Percentiles rank a stretch among this genome's conserved stretches.
Conservation (phyloP, 1,140 invertebrate species). For the Gryllus bimaculatus region DNA sequence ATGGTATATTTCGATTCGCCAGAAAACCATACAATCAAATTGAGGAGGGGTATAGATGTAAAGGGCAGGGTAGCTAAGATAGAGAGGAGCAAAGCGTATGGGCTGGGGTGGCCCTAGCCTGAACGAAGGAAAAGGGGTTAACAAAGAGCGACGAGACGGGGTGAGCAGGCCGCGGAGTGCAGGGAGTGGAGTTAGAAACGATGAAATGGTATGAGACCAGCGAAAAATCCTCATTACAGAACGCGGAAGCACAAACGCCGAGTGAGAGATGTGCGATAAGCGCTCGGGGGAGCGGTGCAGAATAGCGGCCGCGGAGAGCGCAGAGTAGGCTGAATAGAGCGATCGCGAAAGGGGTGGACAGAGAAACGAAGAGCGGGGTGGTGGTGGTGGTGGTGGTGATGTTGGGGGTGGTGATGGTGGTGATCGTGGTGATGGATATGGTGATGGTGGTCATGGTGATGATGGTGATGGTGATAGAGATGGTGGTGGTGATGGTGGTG, state of each 20-base stretch:
- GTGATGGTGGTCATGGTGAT: no score
- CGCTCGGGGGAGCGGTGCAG: neutral
- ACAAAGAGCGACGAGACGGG: neutral
- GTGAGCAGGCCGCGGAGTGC: no score
- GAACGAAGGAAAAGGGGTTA: neutral
- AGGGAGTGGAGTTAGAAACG: neutral
- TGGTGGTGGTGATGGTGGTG: no score
- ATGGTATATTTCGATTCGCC: no score
- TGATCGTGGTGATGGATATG: neutral
- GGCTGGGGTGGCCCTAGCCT: neutral
- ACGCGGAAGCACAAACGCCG: neutral
- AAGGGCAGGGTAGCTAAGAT: neutral
- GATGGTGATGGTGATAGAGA: no score
- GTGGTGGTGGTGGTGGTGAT: neutral
- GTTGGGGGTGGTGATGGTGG: neutral
- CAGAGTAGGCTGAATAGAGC: no score
- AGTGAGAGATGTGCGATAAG: neutral
- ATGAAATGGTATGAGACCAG: neutral
- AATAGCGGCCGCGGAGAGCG: no score
- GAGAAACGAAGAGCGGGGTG: neutral
- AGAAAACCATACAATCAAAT: no score
- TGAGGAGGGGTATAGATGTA: neutral
- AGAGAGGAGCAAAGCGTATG: neutral
- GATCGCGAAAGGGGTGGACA: neutral
- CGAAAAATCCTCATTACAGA: neutral